Conservation (phyloP, 2,113 vertebrate genomes). For the Cebus imitator region DNA sequence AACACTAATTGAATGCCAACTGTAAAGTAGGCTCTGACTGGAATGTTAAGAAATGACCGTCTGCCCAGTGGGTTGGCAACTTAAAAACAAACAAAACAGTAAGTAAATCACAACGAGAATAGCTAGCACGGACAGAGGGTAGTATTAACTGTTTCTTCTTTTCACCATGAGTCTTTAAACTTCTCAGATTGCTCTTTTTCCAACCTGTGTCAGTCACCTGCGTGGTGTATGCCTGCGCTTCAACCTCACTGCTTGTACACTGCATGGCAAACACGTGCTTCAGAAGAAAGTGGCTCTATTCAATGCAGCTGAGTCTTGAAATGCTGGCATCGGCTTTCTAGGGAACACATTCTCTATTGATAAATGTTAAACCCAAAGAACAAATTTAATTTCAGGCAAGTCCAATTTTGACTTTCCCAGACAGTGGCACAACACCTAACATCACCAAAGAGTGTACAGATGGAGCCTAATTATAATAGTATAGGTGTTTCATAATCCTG, state of each 20-base stretch:
- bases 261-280: neutral
- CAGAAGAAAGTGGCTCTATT: neutral
- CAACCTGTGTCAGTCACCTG: neutral
- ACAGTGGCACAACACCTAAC: neutral
- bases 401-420: conserved; percentile 9
- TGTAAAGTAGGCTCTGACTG: conserved; percentile 23
- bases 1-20: conserved; percentile 42
- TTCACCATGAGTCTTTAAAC: neutral
- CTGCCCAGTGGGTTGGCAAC: neutral
- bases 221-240: rapidly evolving
- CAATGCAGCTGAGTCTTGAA: neutral
- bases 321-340: neutral
- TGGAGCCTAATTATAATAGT: neutral
- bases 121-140: neutral
- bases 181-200: neutral
- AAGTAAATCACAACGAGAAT: neutral
- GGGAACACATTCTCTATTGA: neutral
- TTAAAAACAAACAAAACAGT: conserved; percentile 33
- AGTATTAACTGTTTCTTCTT: neutral
- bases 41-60: conserved; percentile 49
- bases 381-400: conserved; percentile 38
- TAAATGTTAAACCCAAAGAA: conserved; percentile 35
- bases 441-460: neutral
- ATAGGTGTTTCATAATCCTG: neutral
- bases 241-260: neutral